Evolutionary conservation across 2,888 invertebrate genomes (phyloP), one percentile per base, ranked within the genome.

Genomic region (Camponotus fellah): DNA sequence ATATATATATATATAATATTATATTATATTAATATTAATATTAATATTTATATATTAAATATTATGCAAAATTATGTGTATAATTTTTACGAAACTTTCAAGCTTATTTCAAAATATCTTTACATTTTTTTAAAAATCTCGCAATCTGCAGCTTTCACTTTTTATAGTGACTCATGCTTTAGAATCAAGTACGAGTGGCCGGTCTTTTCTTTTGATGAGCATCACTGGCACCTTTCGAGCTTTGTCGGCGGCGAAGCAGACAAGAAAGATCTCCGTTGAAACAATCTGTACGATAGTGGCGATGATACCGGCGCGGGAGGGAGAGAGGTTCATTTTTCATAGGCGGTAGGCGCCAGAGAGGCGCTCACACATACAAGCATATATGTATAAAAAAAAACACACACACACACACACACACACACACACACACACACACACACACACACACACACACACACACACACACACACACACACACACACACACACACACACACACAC

Each of bases 271-370:
- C 74, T 69, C 82, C 56, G 76, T 74, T 84, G 87, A 79, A 88
- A 83, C 85, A 82, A 85, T 83, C 68, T 83, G 71, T 72, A 71
- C 62, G 74, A 72, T 66, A 75, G 85, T 32, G 75, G 72, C 76
- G 85, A 81, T 84, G 82, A 84, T 88, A 72, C 79, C 21, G 74
- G 34, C 82, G 85, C 85, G 89, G 75, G 85, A 88, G 89, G 88
- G 88, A 90, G 91, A 87, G 91, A 91, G 89, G 86, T 91, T 92
- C 92, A 93, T 93, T 93, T 93, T 93, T 93, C 93, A 93, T 87
- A 74, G 87, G 89, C 89, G 87, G 87, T 85, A 92, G 92, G 92
- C 93, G 93, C 93, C 93, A 88, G 86, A 84, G 88, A 89, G 92
- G 86, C 92, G 92, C 91, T 90, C 87, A 77, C 86, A 77, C 87